Evolutionary conservation across 2,113 vertebrate genomes (phyloP).

Genomic region (Gambusia affinis): DNA sequence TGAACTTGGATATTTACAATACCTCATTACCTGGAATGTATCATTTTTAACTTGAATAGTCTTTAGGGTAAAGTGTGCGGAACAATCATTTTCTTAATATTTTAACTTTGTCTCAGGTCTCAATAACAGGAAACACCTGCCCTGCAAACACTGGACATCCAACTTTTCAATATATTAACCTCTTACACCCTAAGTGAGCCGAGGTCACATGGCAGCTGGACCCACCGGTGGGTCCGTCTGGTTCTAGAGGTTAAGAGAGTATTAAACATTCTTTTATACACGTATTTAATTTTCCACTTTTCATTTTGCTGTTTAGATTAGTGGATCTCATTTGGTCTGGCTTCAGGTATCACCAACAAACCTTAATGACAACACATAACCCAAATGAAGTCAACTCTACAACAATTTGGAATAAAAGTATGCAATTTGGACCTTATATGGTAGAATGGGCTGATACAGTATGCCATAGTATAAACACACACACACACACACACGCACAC

Average conservation of each 20-base stretch:
- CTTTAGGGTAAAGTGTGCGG: too few relatives aligned
- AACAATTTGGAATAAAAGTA: neutral
- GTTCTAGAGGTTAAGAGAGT: too few relatives aligned
- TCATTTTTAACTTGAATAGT: neutral
- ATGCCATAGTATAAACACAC: too few relatives aligned
- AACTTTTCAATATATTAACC: too few relatives aligned
- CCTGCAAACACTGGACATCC: neutral
- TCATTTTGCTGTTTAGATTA: neutral
- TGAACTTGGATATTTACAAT: neutral
- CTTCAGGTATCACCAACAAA: neutral
- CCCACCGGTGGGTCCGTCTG: too few relatives aligned
- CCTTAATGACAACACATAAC: neutral
- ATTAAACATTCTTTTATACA: neutral
- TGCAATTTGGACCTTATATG: neutral
- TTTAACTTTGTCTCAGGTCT: neutral
- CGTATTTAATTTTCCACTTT: neutral
- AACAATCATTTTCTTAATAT: neutral
- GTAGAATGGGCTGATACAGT: neutral
- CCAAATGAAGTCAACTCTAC: neutral
- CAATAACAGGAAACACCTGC: neutral
- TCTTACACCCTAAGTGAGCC: too few relatives aligned
- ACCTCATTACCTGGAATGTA: neutral
- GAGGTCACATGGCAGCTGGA: too few relatives aligned
- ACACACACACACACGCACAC: too few relatives aligned
- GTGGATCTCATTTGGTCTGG: neutral